Base-by-base conservation (phyloP, 1,140 invertebrate genomes). In the Medauroidea extradentata region DNA sequence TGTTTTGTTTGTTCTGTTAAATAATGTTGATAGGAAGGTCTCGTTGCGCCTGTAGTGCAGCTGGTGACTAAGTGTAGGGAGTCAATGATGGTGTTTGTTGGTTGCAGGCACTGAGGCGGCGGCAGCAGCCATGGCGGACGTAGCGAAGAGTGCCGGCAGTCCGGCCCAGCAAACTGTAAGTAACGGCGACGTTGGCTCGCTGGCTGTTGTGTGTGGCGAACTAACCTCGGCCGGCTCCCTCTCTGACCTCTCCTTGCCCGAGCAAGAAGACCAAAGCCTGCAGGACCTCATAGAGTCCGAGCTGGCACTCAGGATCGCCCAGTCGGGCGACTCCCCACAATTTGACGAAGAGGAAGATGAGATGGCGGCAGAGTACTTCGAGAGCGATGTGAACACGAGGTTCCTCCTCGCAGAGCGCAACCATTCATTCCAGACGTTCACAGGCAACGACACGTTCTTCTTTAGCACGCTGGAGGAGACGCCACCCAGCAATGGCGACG, bases 281-380 rank as follows among this genome's bases (percentile, higher is more conserved):
- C 64, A 65, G 51, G 61, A 65, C 21, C 56, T 65, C 5, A 65
- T 65, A 18, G 64, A 65, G 29, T 61, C 58, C 13, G 64, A 65
- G 43, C 54, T 65, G 29, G 62, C 62, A 7, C 38, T 63, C 16
- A 27, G 50, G 18, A 57, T 53, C 19, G 24, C 21, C 21, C 1
- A 1, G 1, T n/a, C 49, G 9, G 19, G 23, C 2, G 25, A 48
- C 44, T 48, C 44, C 9, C 44, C 44, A 48, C 23, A 19, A 19
- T 13, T 48, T 16, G 18, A 29, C 8, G 25, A 2, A 9, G 3
- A n/a, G 25, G 14, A 9, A 11, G 19, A 29, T 14, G 25, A n/a
- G 16, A 18, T 11, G 8, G 49, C 16, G 34, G 3, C 24, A 14
- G 23, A 25, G n/a, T 14, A 29, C 13, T 4, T 19, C 16, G 24